Conservation (phyloP, 1,140 invertebrate genomes). For the Antheraea mylitta region DNA sequence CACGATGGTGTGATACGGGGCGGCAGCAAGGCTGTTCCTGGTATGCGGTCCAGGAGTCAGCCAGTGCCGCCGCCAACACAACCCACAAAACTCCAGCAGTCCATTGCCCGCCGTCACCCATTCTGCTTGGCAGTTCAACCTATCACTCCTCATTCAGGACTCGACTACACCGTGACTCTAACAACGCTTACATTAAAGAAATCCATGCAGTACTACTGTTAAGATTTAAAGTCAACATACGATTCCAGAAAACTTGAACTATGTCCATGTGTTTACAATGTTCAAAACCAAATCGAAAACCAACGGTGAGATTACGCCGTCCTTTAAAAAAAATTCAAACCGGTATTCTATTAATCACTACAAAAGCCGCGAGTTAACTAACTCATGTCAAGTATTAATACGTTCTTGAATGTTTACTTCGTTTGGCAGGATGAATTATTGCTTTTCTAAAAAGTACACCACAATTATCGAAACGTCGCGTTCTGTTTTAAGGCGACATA, state of each 20-base stretch:
- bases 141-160: slow-evolving; percentile 47
- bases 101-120: slow-evolving; percentile 46
- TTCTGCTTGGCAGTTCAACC: slow-evolving; percentile 38
- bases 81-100: slow-evolving; percentile 50
- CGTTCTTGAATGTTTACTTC: slow-evolving; percentile 60
- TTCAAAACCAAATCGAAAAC: slow-evolving; percentile 58
- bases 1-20: slow-evolving; percentile 61
- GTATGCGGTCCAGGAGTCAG: slow-evolving; percentile 73
- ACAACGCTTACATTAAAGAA: slow-evolving; percentile 33
- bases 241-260: slow-evolving; percentile 62
- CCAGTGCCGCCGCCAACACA: slow-evolving; percentile 47
- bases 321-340: slow-evolving; percentile 51
- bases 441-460: slow-evolving; percentile 53
- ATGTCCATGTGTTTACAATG: slow-evolving; percentile 71
- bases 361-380: slow-evolving; percentile 50
- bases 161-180: slow-evolving; percentile 30
- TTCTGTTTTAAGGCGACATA: slow-evolving; percentile 31
- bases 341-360: slow-evolving; percentile 63
- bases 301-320: slow-evolving; percentile 54
- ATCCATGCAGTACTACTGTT: slow-evolving; percentile 37
- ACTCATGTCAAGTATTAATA: slow-evolving; percentile 68
- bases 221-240: slow-evolving; percentile 57
- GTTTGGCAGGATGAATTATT: slow-evolving; percentile 63
- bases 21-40: slow-evolving; percentile 75
- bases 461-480: slow-evolving; percentile 55